Evolutionary conservation across 2,113 vertebrate genomes (phyloP).

Genomic region (Heterocephalus glaber): DNA sequence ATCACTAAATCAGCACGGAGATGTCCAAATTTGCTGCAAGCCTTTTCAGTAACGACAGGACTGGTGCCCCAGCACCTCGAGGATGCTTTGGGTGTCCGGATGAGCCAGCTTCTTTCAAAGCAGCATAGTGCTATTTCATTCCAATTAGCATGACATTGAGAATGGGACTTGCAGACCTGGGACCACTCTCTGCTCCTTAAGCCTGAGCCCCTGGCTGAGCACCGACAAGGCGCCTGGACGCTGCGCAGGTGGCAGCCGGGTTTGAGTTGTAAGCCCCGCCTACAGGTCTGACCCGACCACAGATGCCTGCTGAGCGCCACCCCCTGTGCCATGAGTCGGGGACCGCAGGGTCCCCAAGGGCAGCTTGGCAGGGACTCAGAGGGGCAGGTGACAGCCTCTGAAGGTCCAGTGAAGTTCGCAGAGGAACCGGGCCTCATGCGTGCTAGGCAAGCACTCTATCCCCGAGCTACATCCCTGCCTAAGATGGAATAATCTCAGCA

Average conservation of each 20-base stretch:
- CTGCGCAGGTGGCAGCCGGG: not conserved
- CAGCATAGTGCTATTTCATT: not conserved
- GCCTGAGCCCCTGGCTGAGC: not conserved
- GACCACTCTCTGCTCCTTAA: not conserved
- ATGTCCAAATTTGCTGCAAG: not conserved
- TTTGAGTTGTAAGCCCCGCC: not conserved
- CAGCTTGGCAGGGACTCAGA: not conserved
- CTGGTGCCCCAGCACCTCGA: not conserved
- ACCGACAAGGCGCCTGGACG: not conserved
- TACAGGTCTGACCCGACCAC: not conserved
- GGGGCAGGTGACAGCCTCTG: not conserved
- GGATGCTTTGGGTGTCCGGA: not conserved
- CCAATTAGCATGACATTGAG: not conserved
- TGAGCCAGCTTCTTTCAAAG: not conserved
- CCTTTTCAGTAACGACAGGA: not conserved
- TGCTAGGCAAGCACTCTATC: not conserved
- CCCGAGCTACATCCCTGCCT: too few species aligned
- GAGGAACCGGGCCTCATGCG: not conserved
- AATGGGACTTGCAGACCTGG: not conserved
- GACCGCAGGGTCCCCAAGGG: not conserved
- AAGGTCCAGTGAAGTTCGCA: not conserved
- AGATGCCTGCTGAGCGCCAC: not conserved
- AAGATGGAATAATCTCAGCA: not conserved
- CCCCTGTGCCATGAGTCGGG: not conserved
- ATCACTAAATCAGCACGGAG: not conserved